Evolutionary conservation across 2,888 invertebrate genomes (phyloP).

Genomic region (Nemoura dubitans): DNA sequence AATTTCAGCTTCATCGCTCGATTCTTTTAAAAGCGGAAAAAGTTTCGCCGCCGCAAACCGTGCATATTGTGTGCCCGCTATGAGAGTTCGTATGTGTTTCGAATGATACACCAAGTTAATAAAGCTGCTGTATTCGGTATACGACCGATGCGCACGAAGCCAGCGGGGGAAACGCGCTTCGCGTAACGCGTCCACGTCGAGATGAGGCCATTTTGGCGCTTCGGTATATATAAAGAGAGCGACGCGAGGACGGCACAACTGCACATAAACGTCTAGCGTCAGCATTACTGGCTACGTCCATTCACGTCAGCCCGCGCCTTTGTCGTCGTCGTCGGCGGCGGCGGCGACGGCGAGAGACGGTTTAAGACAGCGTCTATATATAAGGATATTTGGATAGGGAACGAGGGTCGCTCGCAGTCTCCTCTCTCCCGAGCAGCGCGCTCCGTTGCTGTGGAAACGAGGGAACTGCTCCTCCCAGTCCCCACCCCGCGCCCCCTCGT

Average conservation of each 20-base stretch:
- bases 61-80: too few species aligned
- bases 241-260: background rate
- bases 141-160: background rate
- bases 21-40: background rate
- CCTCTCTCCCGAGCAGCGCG: background rate
- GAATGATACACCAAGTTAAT: background rate
- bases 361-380: constrained; percentile 12
- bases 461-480: constrained; percentile 30
- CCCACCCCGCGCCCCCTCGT: constrained; percentile 38
- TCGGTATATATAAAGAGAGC: background rate
- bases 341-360: too few species aligned
- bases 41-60: too few species aligned
- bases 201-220: background rate
- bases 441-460: constrained; percentile 46
- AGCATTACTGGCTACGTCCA: background rate
- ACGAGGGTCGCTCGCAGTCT: background rate
- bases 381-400: background rate
- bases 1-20: background rate
- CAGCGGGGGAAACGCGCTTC: background rate
- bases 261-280: background rate
- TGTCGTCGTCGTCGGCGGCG: background rate
- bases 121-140: background rate
- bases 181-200: background rate
- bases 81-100: too few species aligned
- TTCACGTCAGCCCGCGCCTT: background rate